Evolutionary conservation across 2,113 vertebrate species (phyloP).

Genomic region (Gavia stellata): DNA sequence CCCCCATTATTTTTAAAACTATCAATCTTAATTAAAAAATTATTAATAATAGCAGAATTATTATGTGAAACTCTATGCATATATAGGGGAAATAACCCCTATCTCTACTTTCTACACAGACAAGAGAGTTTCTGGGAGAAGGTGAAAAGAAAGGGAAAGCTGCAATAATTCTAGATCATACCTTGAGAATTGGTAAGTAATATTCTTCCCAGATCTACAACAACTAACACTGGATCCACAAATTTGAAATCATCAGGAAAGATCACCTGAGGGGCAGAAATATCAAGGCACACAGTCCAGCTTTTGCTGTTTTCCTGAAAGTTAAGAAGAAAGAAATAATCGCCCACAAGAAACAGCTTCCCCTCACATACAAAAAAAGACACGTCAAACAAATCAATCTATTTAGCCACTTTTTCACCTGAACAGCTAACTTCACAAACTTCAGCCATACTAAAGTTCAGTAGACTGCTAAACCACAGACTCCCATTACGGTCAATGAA

Average conservation of each 20-base stretch:
- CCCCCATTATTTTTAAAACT: background rate
- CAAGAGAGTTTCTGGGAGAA: background rate
- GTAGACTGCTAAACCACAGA: background rate
- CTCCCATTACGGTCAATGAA: background rate
- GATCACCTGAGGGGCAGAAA: constrained; percentile 96
- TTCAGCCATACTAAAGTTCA: background rate
- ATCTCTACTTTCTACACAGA: background rate
- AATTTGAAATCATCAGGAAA: constrained; percentile 96
- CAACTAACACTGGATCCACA: constrained; percentile 88
- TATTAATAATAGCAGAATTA: background rate
- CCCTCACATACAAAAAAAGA: background rate
- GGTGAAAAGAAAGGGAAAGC: background rate
- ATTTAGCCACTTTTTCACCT: background rate
- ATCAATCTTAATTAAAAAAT: background rate
- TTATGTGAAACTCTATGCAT: background rate
- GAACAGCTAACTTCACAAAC: background rate
- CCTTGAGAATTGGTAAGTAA: constrained; percentile 94
- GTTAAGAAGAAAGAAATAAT: background rate
- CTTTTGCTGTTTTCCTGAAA: constrained; percentile 90
- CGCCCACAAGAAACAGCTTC: background rate
- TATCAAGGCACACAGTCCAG: constrained; percentile 94
- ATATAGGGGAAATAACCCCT: background rate
- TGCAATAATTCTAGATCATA: constrained; percentile 41
- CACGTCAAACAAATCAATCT: background rate
- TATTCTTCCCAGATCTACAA: constrained; percentile 94